Evolutionary conservation across 1,140 invertebrate genomes (phyloP), one percentile per base, ranked within the genome.

Genomic region (Drosophila miranda): DNA sequence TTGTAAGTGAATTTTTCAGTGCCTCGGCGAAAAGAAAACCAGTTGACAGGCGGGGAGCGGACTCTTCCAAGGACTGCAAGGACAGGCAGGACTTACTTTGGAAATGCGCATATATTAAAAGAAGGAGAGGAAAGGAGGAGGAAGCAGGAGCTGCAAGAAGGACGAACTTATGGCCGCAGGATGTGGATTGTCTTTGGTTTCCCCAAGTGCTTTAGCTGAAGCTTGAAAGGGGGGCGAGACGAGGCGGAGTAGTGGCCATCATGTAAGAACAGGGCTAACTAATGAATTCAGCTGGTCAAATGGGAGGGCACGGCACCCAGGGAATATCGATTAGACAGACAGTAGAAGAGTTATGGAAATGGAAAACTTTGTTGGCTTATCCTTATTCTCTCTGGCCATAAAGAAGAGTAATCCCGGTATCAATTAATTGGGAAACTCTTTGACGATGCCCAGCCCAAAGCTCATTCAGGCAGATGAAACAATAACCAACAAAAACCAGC

Each of bases 1-100:
- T 80, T 81, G 57, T 84, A 86, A 86, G 77, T 86, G 80, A 84
- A 84, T 84, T 74, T 80, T 80, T 70, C 58, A 52, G 46, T 52
- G 60, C 41, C 66, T 60, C 53, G 55, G 38, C 30, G 26, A 59
- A 60, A 54, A 19, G 57, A 51, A 64, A 23, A 53, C 38, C 43
- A 42, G 43, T 59, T 52, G 70, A 73, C 70, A 73, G 58, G 58
- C 66, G 56, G 14, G 42, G 16, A n/a, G 13, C 6, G 23, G 26
- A 21, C 42, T 11, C 30, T 9, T 34, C 2, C 30, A 28, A 14
- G 19, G 38, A n/a, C 30, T n/a, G 45, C 38, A 44, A 73, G 55
- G 61, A 53, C 52, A 55, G 50, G 45, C 53, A 56, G 63, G 52
- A 81, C 54, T 59, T 70, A 55, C 79, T 53, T 74, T 67, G 50